A percentile compares a stretch with the other conserved stretches of the same genome.
Evolutionary conservation across 2,797 vertebrate genomes (phyloP).

Genomic region (Hippopotamyrus pictus): DNA sequence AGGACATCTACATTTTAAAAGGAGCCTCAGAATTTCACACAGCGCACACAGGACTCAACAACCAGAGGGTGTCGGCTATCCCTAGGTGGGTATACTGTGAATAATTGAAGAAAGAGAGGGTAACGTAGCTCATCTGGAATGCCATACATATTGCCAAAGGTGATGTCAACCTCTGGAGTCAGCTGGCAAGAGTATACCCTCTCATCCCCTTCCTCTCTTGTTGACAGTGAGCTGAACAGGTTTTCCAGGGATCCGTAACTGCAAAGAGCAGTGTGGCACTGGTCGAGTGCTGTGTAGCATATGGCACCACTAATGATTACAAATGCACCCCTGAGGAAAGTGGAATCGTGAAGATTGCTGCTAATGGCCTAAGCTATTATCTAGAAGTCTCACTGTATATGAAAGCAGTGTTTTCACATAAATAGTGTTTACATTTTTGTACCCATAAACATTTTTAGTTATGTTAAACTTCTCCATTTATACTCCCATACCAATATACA

Average conservation of each 20-base stretch:
- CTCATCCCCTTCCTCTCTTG: neutral
- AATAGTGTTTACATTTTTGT: neutral
- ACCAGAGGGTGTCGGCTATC: neutral
- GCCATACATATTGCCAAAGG: neutral
- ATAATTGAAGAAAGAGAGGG: neutral
- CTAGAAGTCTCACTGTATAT: neutral
- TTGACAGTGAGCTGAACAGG: neutral
- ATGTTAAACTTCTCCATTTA: neutral
- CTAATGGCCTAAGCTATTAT: neutral
- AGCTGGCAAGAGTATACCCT: neutral
- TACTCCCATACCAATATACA: neutral
- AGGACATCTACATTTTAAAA: neutral
- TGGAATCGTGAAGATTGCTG: neutral
- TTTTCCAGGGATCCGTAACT: neutral
- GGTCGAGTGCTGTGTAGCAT: neutral
- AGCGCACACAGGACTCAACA: neutral
- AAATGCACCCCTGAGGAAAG: slow-evolving; percentile 1
- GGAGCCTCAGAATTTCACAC: neutral
- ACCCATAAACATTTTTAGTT: neutral
- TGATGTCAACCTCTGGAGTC: neutral
- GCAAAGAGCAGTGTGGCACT: neutral
- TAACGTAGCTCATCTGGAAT: neutral
- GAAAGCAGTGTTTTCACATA: neutral
- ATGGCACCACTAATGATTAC: slow-evolving; percentile 9
- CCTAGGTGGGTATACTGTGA: neutral